phyloP scores from a whole-genome alignment of 2,797 vertebrate species.

The Alcedo atthis region DNA sequence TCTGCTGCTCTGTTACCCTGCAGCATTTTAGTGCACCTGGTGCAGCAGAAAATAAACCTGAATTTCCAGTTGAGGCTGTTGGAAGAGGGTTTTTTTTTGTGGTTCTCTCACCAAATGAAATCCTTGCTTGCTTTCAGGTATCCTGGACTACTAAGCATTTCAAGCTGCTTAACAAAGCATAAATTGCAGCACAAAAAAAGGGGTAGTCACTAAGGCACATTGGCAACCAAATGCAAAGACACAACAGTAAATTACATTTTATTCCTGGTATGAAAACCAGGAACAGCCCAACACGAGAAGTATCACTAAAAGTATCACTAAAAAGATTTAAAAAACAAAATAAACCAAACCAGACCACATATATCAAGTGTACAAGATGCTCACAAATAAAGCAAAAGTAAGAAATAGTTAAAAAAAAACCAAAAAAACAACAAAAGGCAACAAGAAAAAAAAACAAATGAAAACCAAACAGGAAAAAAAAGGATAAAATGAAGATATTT shows the following conservation, averaged over 20 bases:
- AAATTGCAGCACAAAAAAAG: neutral
- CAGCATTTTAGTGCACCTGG: neutral
- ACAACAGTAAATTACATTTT: neutral
- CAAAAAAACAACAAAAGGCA: neutral
- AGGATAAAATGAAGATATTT: neutral
- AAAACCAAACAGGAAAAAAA: neutral
- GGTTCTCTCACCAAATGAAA: neutral
- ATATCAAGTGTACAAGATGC: neutral
- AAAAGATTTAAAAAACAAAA: neutral
- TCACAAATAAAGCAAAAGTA: neutral
- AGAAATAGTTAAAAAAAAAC: neutral
- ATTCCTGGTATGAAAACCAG: neutral
- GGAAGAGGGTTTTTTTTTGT: neutral
- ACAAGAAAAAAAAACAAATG: neutral
- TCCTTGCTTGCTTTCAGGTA: neutral
- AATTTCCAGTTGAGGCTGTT: neutral
- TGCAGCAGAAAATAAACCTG: neutral
- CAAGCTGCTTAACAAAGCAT: neutral
- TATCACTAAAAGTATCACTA: neutral
- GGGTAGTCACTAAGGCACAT: neutral
- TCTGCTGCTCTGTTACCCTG: neutral
- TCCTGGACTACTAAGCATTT: neutral
- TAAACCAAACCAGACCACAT: no score
- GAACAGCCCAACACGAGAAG: neutral
- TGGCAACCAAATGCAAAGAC: neutral